phyloP scores from a whole-genome alignment of 2,888 invertebrate species.

The Watsonalla binaria region DNA sequence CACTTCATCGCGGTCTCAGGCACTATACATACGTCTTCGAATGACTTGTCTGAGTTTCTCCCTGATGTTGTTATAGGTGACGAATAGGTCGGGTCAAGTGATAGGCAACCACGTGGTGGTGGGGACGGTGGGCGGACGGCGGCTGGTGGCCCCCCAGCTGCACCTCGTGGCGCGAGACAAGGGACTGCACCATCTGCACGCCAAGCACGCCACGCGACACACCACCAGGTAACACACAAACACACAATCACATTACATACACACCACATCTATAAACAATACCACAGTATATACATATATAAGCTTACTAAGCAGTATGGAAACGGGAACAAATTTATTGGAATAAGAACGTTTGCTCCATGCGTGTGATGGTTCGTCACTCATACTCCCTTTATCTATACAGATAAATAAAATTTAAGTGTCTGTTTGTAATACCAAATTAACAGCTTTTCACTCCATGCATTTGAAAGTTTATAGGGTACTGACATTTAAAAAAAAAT shows the following conservation, averaged over 20 bases:
- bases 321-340: too few relatives aligned
- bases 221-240: slow-evolving; percentile 19
- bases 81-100: slow-evolving; percentile 72
- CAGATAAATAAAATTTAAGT: too few relatives aligned
- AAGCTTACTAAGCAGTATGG: too few relatives aligned
- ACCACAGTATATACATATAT: background rate
- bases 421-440: too few relatives aligned
- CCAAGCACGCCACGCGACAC: slow-evolving; percentile 40
- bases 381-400: too few relatives aligned
- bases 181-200: slow-evolving; percentile 30
- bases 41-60: too few relatives aligned
- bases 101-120: slow-evolving; percentile 75
- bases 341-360: background rate
- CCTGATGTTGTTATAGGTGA: slow-evolving; percentile 45
- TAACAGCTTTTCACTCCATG: too few relatives aligned
- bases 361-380: too few relatives aligned
- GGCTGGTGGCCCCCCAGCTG: slow-evolving; percentile 48
- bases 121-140: slow-evolving; percentile 50
- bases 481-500: too few relatives aligned
- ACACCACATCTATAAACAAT: background rate
- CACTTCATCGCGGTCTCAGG: too few relatives aligned
- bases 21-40: too few relatives aligned
- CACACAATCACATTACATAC: background rate
- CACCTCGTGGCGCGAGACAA: slow-evolving; percentile 64
- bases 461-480: too few relatives aligned